Evolutionary conservation across 2,797 vertebrate species (phyloP).

Genomic region (Natrix natrix): DNA sequence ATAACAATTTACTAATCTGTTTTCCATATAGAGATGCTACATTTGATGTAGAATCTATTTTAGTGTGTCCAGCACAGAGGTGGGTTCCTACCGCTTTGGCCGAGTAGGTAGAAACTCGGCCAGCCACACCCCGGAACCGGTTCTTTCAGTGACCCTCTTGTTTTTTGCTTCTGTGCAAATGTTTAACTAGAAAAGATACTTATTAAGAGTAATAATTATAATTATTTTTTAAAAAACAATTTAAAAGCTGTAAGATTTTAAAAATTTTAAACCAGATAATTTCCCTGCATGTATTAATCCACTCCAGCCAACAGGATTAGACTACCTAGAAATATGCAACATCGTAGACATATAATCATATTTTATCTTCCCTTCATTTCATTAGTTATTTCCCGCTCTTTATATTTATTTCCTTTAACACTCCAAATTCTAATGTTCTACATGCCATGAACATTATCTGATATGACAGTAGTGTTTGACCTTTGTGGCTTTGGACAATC

Average conservation of each 20-base stretch:
- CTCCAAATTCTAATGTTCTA: not conserved
- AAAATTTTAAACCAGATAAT: not conserved
- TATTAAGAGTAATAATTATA: not conserved
- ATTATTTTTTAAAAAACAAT: not conserved
- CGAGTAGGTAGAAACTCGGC: no score
- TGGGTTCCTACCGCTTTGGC: no score
- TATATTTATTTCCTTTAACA: not conserved
- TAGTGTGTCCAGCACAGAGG: not conserved
- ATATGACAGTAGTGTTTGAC: not conserved
- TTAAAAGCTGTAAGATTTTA: not conserved
- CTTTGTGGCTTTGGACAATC: not conserved
- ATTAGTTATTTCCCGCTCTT: not conserved
- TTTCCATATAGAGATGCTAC: not conserved
- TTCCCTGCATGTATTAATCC: not conserved
- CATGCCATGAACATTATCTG: not conserved
- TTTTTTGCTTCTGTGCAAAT: not conserved
- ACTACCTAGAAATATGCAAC: not conserved
- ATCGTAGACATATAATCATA: not conserved
- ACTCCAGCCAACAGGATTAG: not conserved
- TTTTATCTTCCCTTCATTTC: not conserved
- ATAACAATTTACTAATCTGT: not conserved
- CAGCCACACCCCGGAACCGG: no score
- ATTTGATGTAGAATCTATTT: not conserved
- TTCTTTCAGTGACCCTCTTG: no score
- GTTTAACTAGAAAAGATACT: not conserved